Evolutionary conservation across 2,113 vertebrate species (phyloP).

Genomic region (Chlamydotis undulata): DNA sequence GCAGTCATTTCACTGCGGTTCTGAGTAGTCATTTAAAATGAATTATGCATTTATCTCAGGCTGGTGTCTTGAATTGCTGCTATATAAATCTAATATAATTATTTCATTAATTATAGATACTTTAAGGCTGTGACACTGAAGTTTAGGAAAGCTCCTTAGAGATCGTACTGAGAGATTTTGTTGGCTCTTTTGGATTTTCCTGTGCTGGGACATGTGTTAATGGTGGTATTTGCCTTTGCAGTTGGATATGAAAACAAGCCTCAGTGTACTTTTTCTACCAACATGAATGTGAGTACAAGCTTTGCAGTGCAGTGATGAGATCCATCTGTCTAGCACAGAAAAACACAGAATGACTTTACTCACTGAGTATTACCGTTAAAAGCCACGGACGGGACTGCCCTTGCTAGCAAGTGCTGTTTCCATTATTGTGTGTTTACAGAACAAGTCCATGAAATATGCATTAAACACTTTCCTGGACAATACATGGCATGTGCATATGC

Average conservation of each 20-base stretch:
- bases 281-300: background rate
- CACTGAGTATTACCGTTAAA: background rate
- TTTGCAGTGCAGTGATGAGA: background rate
- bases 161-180: background rate
- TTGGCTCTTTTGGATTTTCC: background rate
- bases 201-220: background rate
- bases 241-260: fast-evolving
- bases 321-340: background rate
- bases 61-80: background rate
- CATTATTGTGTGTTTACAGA: background rate
- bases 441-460: background rate
- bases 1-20: background rate
- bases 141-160: background rate
- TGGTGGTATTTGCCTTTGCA: background rate
- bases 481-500: background rate
- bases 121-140: background rate
- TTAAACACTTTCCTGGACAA: background rate
- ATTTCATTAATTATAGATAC: background rate
- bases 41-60: background rate
- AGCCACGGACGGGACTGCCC: background rate
- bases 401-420: background rate
- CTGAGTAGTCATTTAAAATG: background rate
- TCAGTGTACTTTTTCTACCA: background rate
- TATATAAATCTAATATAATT: background rate
- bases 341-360: background rate